Base-by-base conservation (phyloP, 1,140 invertebrate species). In the Drosophila biarmipes region DNA sequence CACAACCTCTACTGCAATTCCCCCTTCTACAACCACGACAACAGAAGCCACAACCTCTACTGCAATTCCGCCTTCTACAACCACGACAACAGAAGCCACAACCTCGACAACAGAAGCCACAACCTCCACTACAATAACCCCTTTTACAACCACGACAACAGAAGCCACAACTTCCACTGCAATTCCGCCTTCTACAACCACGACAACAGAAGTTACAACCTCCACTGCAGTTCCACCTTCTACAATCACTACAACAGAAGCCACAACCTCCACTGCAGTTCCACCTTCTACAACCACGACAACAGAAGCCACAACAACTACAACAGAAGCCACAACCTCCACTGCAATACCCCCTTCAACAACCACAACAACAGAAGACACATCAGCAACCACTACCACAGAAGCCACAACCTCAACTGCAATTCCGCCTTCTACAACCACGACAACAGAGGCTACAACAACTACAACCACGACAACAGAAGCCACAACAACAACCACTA, bases 211-310 rank as follows among this genome's bases (percentile, higher is more conserved):
- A 3, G 10, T 17, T 0, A 42, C 40, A 11, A 66, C 54, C 17
- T 66, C 55, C 0, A 34, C 62, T 2, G 46, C 63, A 7, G 17
- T 40, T 31, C 29, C 63, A 17, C 21, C 45, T 0, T 17, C 62
- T 15, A 42, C 10, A 6, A 15, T 7, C n/a, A 17, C 15, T 7
- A 42, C 38, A 17, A 42, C 38, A 10, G 7, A 42, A 11, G 1
- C 8, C 0, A 42, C 38, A 17, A 42, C 38, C 2, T 51, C 54
- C 3, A 40, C 46, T 0, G 43, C 45, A 6, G 7, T 58, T 27
- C 10, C 54, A 0, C 11, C 56, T 12, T 6, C 43, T 6, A 21
- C 21, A 7, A 27, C 19, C 5, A 24, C 19, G 4, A 24, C 21
- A n/a, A 24, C 19, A 1, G 7, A 35, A 12, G 12, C 34, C 4